Base-by-base conservation (phyloP, 2,113 vertebrate species). In the Brachypteracias leptosomus region DNA sequence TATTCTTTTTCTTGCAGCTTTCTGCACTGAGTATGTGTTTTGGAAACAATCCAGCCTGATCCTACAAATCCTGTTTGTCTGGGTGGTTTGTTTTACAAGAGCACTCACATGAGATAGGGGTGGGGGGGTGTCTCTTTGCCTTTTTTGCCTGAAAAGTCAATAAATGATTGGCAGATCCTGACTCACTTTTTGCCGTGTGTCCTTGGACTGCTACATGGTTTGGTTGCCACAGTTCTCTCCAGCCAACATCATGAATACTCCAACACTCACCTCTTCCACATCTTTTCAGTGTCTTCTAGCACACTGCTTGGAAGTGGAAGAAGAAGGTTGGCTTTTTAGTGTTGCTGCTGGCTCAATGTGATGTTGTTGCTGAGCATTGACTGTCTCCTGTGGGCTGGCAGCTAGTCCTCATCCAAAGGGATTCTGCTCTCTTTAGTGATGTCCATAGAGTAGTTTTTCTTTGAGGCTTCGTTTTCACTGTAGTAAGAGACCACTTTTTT, bases 31-130 rank as follows among this genome's bases (percentile, higher is more conserved):
- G 13, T 92, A 38, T 96, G 86, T 95, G 84, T 72, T 95, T 94
- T 97, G 96, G 95, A 92, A 95, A 70, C n/a, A 88, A 38, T 95
- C 80, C 95, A 96, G 76, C 83, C 40, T 90, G 83, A 93, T 94
- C 83, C 77, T 79, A 84, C 77, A 96, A 95, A 95, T 94, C 54
- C 88, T 87, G 61, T 94, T 94, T 96, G 65, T 83, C 75, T 91
- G 14, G 51, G 54, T 40, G 71, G 71, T 84, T 92, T 75, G 72
- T 85, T 95, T 90, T 80, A 93, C 78, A 90, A 92, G 85, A 94
- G 70, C 74, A 63, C 77, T 95, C 89, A 61, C n/a, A 66, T 44
- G 85, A 93, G 87, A 68, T 28, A 55, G 74, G 31, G 31, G 21
- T 24, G 73, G 0, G 65, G 49, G n/a, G 29, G 15, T 40, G 7